Conservation (phyloP, 2,797 vertebrate genomes). For the Lutjanus argentimaculatus region DNA sequence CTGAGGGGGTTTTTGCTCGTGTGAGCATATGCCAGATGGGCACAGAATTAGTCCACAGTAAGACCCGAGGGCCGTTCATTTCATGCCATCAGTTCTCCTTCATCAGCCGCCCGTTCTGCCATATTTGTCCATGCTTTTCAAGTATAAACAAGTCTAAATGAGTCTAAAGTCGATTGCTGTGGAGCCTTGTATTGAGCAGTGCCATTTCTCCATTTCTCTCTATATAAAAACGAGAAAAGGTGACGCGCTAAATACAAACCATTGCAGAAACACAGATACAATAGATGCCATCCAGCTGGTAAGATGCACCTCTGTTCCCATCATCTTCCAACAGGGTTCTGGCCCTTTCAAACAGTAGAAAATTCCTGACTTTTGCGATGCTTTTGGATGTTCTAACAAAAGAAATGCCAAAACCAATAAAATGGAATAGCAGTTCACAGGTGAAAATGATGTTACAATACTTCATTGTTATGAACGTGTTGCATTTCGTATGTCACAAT, state of each 20-base stretch:
- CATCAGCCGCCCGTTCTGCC: slow-evolving; percentile 48
- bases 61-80: slow-evolving; percentile 58
- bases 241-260: neutral
- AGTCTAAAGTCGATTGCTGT: slow-evolving; percentile 15
- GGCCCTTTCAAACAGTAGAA: neutral
- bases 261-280: neutral
- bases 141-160: slow-evolving; percentile 7
- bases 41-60: slow-evolving; percentile 57
- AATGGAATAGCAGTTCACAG: too few relatives aligned
- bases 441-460: too few relatives aligned
- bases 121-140: slow-evolving; percentile 35
- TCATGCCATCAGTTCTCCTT: slow-evolving; percentile 55
- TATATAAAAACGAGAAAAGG: neutral
- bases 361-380: too few relatives aligned
- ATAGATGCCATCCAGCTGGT: neutral
- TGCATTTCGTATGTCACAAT: too few relatives aligned
- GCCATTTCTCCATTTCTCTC: neutral
- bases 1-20: slow-evolving; percentile 49
- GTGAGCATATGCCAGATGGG: slow-evolving; percentile 68
- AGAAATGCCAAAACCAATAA: too few relatives aligned
- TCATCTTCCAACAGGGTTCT: neutral
- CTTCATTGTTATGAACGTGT: too few relatives aligned
- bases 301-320: neutral
- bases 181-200: slow-evolving; percentile 13
- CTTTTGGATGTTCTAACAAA: too few relatives aligned